Conservation (phyloP, 2,113 vertebrate species). For the Phrynosoma platyrhinos region DNA sequence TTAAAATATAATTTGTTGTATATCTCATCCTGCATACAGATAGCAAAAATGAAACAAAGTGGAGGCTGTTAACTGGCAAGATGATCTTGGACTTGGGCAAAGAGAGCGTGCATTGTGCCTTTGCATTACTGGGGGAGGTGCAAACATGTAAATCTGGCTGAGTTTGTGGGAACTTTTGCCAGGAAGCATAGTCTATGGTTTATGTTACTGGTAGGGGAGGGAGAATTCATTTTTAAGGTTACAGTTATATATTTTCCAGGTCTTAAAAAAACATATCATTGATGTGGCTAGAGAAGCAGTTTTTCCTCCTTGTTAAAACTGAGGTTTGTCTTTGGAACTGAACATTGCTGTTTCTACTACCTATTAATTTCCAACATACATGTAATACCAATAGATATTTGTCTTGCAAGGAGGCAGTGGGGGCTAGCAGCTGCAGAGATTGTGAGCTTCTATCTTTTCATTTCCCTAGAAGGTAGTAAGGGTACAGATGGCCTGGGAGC, state of each 20-base stretch:
- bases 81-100: neutral
- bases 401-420: neutral
- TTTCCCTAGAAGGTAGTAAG: neutral
- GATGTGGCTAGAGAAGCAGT: neutral
- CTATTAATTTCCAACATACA: neutral
- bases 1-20: neutral
- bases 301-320: neutral
- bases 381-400: neutral
- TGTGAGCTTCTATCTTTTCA: neutral
- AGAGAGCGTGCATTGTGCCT: constrained; percentile 23
- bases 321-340: neutral
- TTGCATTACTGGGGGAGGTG: neutral
- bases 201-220: constrained; percentile 1
- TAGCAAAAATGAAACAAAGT: constrained; percentile 16
- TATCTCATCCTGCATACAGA: neutral
- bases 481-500: no score
- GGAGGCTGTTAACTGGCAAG: neutral
- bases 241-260: constrained; percentile 19
- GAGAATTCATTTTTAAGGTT: constrained; percentile 4
- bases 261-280: neutral
- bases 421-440: neutral
- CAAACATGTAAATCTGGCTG: neutral
- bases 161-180: constrained; percentile 14
- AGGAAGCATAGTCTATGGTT: neutral
- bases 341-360: neutral